Evolutionary conservation across 2,888 invertebrate species (phyloP), one percentile per base, ranked within the genome.

Genomic region (Euphydryas editha): DNA sequence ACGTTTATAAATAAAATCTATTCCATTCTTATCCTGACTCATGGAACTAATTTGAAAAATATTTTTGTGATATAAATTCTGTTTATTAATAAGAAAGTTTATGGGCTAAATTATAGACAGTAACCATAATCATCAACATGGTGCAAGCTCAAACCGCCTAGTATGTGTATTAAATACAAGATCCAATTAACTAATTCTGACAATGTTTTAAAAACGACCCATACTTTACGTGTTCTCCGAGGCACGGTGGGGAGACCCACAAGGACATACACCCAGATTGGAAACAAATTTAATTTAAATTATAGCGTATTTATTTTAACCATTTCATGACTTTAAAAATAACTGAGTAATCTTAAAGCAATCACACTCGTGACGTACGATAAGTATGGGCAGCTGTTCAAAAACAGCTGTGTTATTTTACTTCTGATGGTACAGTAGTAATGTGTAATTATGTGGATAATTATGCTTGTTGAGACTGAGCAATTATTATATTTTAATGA

Each of bases 311-410:
- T 57, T 36, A 39, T 47, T 66, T 55, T 51, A 30, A 51, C 57
- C 66, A 39, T 49, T 39, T 58, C 30, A 30, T 30, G 8, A 58
- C 66, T 58, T 46, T 51, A 24, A 57, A 58, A 66, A 66, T 62
- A 62, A 58, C 54, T 20, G 57, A 42, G 61, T 51, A 58, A 57
- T 62, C 56, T 39, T 56, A 21, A 3, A 55, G 46, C 42, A 58
- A 62, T 66, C 61, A 46, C 36, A 24, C 65, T 57, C 30, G 57
- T 42, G 51, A 51, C n/a, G n/a, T 49, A 30, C 56, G 30, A 60
- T 61, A 65, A 62, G 57, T 66, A 51, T 42, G 21, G 39, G 44
- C 66, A 54, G 58, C 61, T 59, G 60, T 20, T 51, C 49, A 51
- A 37, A 54, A 57, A 36, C 61, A 62, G 57, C 58, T 65, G 64